Evolutionary conservation across 2,113 vertebrate genomes (phyloP).

Genomic region (Equus przewalskii): DNA sequence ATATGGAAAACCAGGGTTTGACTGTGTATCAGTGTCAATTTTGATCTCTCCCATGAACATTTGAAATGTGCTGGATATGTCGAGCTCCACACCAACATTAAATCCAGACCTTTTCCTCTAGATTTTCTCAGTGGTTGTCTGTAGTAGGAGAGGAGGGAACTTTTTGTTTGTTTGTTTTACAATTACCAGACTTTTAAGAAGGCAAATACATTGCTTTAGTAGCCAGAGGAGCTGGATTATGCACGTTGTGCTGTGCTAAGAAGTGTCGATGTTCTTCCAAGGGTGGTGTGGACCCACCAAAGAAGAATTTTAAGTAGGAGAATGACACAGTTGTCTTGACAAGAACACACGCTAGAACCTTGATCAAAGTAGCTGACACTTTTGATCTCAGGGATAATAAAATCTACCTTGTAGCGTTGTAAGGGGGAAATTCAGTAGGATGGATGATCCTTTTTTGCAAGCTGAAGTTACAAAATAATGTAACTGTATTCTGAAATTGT

Average conservation of each 20-base stretch:
- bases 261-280: neutral
- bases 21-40: neutral
- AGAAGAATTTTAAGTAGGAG: neutral
- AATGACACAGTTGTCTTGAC: neutral
- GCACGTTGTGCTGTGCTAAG: neutral
- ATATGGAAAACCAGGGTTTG: neutral
- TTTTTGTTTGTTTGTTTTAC: neutral
- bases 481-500: neutral
- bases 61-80: neutral
- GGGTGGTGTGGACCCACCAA: neutral
- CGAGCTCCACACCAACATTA: neutral
- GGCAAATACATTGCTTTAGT: neutral
- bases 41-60: neutral
- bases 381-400: neutral
- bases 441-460: neutral
- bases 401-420: neutral
- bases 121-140: neutral
- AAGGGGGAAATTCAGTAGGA: neutral
- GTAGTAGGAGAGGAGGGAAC: neutral
- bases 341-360: neutral
- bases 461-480: neutral
- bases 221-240: neutral
- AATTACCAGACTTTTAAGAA: neutral
- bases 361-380: neutral
- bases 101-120: neutral